Conservation (phyloP, 2,113 vertebrate genomes). For the Pycnonotus jocosus region DNA sequence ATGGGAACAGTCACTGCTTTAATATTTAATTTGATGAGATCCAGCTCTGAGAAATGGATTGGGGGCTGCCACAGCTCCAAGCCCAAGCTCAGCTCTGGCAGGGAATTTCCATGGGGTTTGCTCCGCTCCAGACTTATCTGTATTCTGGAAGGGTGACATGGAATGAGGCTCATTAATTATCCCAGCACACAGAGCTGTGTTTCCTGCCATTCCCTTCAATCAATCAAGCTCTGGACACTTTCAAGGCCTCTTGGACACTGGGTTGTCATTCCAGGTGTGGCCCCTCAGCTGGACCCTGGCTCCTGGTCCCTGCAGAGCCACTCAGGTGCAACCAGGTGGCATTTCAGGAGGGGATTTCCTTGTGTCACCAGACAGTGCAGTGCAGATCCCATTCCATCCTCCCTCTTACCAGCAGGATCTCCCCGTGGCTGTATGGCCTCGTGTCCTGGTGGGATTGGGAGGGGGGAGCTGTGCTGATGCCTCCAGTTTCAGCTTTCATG, state of each 20-base stretch:
- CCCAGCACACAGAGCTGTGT: not conserved
- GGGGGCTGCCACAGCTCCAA: not conserved
- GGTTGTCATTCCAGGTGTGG: not conserved
- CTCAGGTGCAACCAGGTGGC: not conserved
- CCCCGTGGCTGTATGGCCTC: fast-evolving
- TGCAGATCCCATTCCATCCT: not conserved
- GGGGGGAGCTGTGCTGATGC: not conserved
- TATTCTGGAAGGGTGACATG: not conserved
- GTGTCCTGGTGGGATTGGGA: fast-evolving
- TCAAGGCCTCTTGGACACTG: not conserved
- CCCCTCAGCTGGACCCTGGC: not conserved
- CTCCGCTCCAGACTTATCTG: fast-evolving
- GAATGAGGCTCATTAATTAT: not conserved
- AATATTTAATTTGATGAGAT: not conserved
- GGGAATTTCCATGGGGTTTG: not conserved
- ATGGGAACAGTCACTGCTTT: not conserved
- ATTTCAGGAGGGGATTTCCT: not conserved
- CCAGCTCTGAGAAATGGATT: not conserved
- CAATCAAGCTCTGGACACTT: not conserved
- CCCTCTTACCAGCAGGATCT: not conserved
- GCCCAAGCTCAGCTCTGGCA: fast-evolving
- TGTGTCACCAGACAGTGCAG: not conserved
- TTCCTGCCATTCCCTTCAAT: not conserved
- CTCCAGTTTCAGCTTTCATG: not conserved
- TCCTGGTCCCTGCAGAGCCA: not conserved